These are phyloP conservation scores for Octodon degus DNA, from an alignment of 2,113 vertebrate genomes.

Conservation along the genomic window DNA sequence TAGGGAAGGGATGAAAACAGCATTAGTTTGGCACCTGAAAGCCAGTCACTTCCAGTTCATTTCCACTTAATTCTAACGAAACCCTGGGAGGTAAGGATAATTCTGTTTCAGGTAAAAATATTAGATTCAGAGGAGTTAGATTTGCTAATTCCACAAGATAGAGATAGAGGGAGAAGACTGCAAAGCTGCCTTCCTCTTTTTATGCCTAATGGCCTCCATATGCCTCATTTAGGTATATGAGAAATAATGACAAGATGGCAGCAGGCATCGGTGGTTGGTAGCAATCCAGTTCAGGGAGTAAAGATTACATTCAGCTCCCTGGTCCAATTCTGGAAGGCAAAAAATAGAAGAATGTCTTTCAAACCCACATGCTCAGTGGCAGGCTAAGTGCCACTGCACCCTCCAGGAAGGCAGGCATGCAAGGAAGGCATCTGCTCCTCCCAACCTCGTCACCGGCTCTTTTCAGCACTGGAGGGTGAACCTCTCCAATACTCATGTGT, in stretches of 20 bases:
- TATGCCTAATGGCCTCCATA: background rate
- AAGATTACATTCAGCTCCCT: background rate
- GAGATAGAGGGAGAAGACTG: background rate
- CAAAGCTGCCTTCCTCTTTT: background rate
- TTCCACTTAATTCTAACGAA: background rate
- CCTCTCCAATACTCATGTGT: background rate
- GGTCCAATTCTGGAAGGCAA: background rate
- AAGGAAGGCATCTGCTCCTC: background rate
- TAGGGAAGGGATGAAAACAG: background rate
- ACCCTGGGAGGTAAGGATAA: background rate
- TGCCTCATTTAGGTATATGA: background rate
- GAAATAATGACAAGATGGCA: background rate
- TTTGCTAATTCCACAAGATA: background rate
- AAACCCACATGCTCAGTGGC: background rate
- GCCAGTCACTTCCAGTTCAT: background rate
- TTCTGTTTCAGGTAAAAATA: background rate
- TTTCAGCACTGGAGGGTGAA: background rate
- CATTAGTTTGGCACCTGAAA: background rate
- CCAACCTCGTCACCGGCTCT: background rate
- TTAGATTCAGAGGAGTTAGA: background rate
- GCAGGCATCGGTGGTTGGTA: background rate
- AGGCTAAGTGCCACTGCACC: background rate
- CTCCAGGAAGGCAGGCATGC: background rate
- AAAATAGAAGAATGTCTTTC: background rate
- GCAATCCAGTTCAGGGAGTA: background rate